A percentile compares a stretch with the other conserved stretches of the same genome.
phyloP scores from a whole-genome alignment of 2,797 vertebrate species.

The Astyanax mexicanus region DNA sequence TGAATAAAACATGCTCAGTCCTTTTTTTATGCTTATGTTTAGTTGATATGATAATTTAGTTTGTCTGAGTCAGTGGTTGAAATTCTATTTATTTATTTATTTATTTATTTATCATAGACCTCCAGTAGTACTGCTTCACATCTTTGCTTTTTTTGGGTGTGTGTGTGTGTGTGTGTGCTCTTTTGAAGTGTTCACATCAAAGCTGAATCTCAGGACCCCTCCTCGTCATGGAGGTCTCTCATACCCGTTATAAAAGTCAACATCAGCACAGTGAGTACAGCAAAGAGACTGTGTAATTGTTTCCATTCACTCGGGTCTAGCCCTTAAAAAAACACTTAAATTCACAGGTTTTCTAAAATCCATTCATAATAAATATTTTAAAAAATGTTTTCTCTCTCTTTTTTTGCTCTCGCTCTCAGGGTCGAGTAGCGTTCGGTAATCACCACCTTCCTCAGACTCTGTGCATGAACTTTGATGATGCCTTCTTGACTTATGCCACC shows the following conservation, averaged over 20 bases:
- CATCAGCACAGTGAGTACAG: slow-evolving; percentile 92
- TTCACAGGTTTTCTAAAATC: no score
- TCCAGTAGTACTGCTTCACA: neutral
- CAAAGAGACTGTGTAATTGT: neutral
- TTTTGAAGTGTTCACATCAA: slow-evolving; percentile 87
- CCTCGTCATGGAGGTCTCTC: slow-evolving; percentile 96
- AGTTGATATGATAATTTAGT: neutral
- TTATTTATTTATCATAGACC: no score
- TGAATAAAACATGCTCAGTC: no score
- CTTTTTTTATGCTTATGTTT: neutral
- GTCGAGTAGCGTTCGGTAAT: slow-evolving; percentile 96
- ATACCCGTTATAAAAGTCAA: slow-evolving; percentile 98
- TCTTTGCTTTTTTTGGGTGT: neutral
- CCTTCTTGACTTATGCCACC: slow-evolving; percentile 94
- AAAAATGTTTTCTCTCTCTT: neutral
- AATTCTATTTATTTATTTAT: no score
- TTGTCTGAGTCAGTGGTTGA: no score
- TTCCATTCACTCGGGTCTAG: neutral
- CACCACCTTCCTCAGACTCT: slow-evolving; percentile 95
- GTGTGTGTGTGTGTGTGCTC: no score
- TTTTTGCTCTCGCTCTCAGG: slow-evolving; percentile 74
- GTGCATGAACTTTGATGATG: slow-evolving; percentile 96
- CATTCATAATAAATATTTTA: neutral
- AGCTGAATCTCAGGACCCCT: slow-evolving; percentile 89
- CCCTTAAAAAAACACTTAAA: neutral